Conservation (phyloP, 2,888 invertebrate species). For the Chymomyza amoena region DNA sequence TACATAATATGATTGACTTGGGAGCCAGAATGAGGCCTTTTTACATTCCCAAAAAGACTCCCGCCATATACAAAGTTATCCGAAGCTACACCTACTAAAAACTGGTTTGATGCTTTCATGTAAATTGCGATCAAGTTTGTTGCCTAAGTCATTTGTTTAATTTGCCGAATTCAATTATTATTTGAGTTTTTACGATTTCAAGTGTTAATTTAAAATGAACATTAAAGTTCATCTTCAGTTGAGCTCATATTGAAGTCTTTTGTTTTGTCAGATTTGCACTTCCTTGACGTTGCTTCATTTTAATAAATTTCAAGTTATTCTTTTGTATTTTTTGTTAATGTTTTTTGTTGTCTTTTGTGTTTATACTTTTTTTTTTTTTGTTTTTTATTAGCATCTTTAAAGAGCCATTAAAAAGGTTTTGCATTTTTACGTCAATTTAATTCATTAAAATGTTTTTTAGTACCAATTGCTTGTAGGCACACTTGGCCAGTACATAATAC, state of each 20-base stretch:
- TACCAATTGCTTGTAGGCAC: background rate
- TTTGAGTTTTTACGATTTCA: slow-evolving; percentile 30
- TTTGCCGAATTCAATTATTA: slow-evolving; percentile 9
- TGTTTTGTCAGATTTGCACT: background rate
- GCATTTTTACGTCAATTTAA: background rate
- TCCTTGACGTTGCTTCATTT: background rate
- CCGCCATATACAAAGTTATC: background rate
- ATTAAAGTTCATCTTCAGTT: background rate
- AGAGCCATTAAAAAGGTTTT: background rate
- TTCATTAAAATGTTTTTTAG: background rate
- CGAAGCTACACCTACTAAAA: background rate
- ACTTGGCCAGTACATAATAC: background rate
- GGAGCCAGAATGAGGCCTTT: no score
- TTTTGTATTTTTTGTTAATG: slow-evolving; percentile 1
- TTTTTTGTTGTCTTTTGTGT: background rate
- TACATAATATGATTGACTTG: no score
- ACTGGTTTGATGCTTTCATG: background rate
- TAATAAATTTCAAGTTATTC: background rate
- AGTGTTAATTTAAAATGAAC: background rate
- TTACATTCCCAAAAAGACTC: background rate
- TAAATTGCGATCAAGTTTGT: slow-evolving; percentile 24
- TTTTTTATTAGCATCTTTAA: background rate
- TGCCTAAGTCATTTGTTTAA: slow-evolving; percentile 45
- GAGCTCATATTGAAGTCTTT: background rate
- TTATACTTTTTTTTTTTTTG: background rate